These are phyloP conservation scores for Xiphorhynchus erythropygius DNA, from an alignment of 2,797 vertebrate species.

Conservation along the genomic window DNA sequence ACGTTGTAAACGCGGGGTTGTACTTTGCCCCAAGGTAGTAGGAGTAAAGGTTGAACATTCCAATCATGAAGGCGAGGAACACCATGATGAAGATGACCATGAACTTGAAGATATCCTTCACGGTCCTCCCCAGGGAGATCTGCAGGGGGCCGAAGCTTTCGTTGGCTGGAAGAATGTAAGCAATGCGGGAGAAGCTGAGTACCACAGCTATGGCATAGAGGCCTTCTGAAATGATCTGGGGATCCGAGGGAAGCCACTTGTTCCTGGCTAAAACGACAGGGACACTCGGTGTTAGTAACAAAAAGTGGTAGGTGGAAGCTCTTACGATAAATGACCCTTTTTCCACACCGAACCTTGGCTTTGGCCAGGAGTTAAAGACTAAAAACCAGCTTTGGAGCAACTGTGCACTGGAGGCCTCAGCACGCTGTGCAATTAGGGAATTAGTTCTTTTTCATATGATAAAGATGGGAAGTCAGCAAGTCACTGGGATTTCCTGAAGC, in stretches of 20 bases:
- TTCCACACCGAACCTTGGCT: background rate
- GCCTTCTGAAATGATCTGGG: conserved; percentile 97
- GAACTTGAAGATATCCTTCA: conserved; percentile 99
- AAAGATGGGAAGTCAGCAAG: background rate
- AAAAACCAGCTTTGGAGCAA: background rate
- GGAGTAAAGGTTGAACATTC: conserved; percentile 98
- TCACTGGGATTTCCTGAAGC: background rate
- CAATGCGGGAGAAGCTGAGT: conserved; percentile 95
- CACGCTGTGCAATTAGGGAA: background rate
- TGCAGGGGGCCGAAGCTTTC: conserved; percentile 97
- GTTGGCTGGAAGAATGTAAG: conserved; percentile 96
- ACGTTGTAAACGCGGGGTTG: conserved; percentile 98
- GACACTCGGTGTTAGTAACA: conserved; percentile 36
- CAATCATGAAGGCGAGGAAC: conserved; percentile 98
- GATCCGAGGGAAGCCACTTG: conserved; percentile 96
- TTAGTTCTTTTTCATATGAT: background rate
- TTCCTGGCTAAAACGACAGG: conserved; percentile 86
- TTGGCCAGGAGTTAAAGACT: background rate
- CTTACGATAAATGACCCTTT: background rate
- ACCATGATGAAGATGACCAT: conserved; percentile 99
- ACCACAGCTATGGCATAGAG: conserved; percentile 95
- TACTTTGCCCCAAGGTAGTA: conserved; percentile 98
- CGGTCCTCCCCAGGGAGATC: conserved; percentile 94
- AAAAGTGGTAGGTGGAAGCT: background rate
- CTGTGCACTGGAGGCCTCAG: background rate